phyloP scores from a whole-genome alignment of 2,113 vertebrate genomes.

The Gallinago jamesoni region DNA sequence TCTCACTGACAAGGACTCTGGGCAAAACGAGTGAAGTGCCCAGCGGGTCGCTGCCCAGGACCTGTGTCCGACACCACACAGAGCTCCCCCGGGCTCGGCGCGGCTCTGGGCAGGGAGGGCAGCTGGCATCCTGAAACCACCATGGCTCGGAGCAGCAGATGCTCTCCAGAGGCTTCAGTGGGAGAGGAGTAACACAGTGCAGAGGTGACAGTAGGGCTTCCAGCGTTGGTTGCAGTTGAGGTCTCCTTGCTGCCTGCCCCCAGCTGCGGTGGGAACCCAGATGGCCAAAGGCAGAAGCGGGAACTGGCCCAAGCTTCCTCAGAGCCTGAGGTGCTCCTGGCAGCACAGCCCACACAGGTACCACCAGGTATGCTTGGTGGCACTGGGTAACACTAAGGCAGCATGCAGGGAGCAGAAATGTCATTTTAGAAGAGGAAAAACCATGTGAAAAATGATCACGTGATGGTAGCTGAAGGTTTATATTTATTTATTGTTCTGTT shows the following conservation, averaged over 20 bases:
- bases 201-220: not conserved
- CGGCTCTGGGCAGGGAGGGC: not conserved
- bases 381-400: too few species aligned
- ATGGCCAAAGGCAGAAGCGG: not conserved
- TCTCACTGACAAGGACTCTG: not conserved
- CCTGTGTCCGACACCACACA: rapidly evolving
- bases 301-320: not conserved
- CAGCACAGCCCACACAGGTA: not conserved
- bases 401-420: not conserved
- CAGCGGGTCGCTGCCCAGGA: not conserved
- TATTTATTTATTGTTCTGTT: not conserved
- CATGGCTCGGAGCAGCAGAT: not conserved
- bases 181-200: rapidly evolving
- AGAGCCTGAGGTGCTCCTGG: not conserved
- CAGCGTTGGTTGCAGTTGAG: rapidly evolving
- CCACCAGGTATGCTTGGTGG: too few species aligned
- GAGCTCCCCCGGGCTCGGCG: rapidly evolving
- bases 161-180: not conserved
- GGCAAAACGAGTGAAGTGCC: not conserved
- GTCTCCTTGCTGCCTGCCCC: not conserved
- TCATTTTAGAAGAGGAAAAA: not conserved
- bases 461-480: not conserved
- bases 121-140: not conserved
- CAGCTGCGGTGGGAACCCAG: not conserved
- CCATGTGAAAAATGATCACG: not conserved